phyloP scores from a whole-genome alignment of 2,113 vertebrate genomes.

The Erpornis zantholeuca region DNA sequence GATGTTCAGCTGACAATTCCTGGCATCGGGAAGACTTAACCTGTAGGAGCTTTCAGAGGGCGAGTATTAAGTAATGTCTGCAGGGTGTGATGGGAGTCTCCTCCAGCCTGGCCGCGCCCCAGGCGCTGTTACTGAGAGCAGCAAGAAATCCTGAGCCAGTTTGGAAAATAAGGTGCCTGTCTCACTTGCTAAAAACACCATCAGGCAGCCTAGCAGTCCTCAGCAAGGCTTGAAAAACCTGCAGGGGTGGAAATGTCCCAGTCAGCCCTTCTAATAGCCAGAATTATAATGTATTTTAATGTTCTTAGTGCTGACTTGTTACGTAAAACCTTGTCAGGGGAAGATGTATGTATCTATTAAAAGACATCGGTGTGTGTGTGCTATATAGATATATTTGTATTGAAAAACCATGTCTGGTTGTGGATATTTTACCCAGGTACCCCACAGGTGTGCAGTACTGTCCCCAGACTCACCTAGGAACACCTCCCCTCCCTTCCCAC shows the following conservation, averaged over 20 bases:
- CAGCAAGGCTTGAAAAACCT: not conserved
- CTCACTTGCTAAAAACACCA: not conserved
- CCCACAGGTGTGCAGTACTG: accelerated
- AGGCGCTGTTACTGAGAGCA: not conserved
- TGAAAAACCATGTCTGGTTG: not conserved
- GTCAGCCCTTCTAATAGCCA: not conserved
- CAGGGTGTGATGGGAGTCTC: not conserved
- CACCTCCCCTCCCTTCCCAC: not conserved
- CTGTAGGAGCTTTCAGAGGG: not conserved
- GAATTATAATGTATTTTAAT: not conserved
- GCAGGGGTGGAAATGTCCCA: not conserved
- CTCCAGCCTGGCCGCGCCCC: not conserved
- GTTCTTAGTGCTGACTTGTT: not conserved
- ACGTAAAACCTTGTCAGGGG: not conserved
- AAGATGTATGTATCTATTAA: not conserved
- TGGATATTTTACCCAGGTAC: not conserved
- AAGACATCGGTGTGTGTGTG: not conserved
- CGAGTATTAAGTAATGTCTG: not conserved
- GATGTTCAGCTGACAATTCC: not conserved
- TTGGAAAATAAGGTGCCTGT: not conserved
- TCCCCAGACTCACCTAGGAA: not conserved
- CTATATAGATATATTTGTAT: not conserved
- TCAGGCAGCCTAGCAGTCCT: not conserved
- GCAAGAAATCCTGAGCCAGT: not conserved
- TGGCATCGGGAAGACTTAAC: not conserved